phyloP scores from a whole-genome alignment of 2,797 vertebrate species.

The Leptatherina wallacei region DNA sequence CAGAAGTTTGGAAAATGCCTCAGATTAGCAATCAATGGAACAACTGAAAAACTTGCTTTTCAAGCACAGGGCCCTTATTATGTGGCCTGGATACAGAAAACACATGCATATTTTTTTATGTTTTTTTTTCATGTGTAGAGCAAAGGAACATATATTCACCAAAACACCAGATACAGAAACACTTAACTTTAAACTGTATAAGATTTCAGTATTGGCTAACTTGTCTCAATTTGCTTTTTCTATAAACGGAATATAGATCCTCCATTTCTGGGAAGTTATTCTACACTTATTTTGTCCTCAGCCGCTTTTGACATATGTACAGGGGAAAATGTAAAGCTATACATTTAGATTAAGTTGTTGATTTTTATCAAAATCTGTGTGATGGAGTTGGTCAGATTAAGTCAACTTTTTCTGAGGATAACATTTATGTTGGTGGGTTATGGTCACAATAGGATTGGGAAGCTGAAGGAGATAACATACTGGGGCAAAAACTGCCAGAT shows the following conservation, averaged over 20 bases:
- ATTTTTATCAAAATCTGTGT: neutral
- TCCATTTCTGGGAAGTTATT: neutral
- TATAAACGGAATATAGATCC: neutral
- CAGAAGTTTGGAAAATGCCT: neutral
- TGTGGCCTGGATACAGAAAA: neutral
- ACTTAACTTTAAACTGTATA: neutral
- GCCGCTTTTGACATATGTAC: neutral
- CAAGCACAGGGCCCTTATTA: neutral
- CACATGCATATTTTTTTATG: no score
- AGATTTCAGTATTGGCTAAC: no score
- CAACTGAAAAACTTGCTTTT: no score
- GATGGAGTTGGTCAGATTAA: no score
- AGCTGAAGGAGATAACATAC: neutral
- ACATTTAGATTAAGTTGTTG: neutral
- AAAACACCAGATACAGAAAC: neutral
- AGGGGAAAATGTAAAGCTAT: neutral
- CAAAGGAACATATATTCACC: no score
- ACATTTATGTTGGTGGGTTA: neutral
- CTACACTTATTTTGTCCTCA: neutral
- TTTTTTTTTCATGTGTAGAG: no score
- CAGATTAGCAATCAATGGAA: neutral
- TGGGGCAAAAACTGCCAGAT: constrained; percentile 16
- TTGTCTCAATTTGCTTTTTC: neutral
- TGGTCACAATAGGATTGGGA: neutral
- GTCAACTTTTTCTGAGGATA: neutral